These are phyloP conservation scores for Planiliza haematocheilus DNA, from an alignment of 2,113 vertebrate genomes.

Conservation along the genomic window DNA sequence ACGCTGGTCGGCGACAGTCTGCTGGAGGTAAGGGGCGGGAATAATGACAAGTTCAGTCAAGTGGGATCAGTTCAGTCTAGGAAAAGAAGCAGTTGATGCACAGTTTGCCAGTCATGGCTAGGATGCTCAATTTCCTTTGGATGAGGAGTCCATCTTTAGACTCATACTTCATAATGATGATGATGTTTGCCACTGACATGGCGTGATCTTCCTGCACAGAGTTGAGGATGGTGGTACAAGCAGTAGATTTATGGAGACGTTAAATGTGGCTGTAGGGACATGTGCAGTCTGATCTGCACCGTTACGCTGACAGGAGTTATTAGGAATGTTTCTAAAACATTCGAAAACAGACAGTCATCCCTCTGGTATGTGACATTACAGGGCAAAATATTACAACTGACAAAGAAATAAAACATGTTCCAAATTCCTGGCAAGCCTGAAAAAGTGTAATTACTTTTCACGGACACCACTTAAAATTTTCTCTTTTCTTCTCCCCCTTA, in stretches of 20 bases:
- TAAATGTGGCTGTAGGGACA: not conserved
- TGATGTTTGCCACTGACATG: no score
- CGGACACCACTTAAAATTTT: not conserved
- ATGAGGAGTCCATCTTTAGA: not conserved
- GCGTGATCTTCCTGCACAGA: no score
- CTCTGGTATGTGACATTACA: constrained; percentile 19
- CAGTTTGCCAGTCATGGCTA: not conserved
- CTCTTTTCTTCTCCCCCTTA: not conserved
- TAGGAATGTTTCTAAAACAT: constrained; percentile 10
- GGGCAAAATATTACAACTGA: constrained; percentile 4
- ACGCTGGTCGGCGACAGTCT: constrained; percentile 96
- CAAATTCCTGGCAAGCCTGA: constrained; percentile 1
- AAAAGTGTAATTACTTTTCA: not conserved
- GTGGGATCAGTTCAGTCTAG: not conserved
- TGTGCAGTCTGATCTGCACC: not conserved
- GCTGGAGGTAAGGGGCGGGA: constrained; percentile 87
- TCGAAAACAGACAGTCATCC: not conserved
- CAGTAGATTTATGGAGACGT: not conserved
- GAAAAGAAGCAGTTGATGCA: not conserved
- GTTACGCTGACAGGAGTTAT: not conserved
- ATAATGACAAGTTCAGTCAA: not conserved
- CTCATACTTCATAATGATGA: no score
- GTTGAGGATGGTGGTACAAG: not conserved
- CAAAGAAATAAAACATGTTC: not conserved
- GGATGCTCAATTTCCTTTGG: constrained; percentile 5